Base-by-base conservation (phyloP, 2,888 invertebrate species). In the Nemurella pictetii region DNA sequence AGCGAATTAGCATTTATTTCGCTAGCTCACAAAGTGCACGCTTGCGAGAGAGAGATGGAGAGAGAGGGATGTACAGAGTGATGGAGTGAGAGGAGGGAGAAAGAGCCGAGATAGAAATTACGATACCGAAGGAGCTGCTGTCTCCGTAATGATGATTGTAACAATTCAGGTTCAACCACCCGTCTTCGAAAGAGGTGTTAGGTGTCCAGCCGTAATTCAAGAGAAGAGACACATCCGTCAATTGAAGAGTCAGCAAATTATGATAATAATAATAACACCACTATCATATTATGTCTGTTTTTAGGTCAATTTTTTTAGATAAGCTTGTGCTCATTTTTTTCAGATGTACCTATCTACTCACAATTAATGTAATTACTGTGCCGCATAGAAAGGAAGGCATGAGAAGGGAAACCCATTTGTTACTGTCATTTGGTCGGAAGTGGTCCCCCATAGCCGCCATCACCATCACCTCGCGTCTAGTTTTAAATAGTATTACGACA, bases 11-110 rank as follows among this genome's bases (percentile, higher is more conserved):
- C 55, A 55, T 55, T 15, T 55, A 55, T 55, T 55, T 55, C 55
- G 55, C 55, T 20, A 55, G 55, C 55, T 35, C 20, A 29, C 36
- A 25, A 7, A 32, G 30, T 26, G 29, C 9, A n/a, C n/a, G n/a
- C n/a, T n/a, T 27, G 80, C n/a, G 27, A 26, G 80, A 32, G 82
- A 36, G 82, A 72, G 82, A 36, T 15, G 12, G 82, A 81, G 82
- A 81, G 82, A 81, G 82, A 81, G 82, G 25, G 30, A 82, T 25
- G 27, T 25, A 80, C 26, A 80, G 80, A 80, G 80, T 26, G 80
- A 80, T 25, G 27, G 80, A 80, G 80, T 26, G 80, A 80, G 80
- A 80, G 80, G 27, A 28, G 27, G 80, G 27, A 28, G 27, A 28
- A 80, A 28, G 27, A 28, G 27, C 5, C n/a, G 82, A 36, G 82